These are phyloP conservation scores for Synanthedon vespiformis DNA, from an alignment of 2,888 invertebrate genomes.

Conservation along the genomic window DNA sequence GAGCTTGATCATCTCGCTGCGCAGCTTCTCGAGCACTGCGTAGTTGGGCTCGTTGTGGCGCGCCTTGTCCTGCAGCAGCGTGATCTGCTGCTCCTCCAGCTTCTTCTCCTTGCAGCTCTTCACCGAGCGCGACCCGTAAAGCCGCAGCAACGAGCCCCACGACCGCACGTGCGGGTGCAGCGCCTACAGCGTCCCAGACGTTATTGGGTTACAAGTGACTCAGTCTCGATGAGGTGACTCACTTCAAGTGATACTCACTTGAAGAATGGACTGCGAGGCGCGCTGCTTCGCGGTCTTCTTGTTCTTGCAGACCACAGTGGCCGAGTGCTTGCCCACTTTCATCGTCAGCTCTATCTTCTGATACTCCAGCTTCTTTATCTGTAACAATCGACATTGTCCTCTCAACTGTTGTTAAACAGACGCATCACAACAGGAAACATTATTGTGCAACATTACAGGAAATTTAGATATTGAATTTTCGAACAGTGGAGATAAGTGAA, in stretches of 20 bases:
- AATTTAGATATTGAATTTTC: no score
- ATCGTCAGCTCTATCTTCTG: conserved; percentile 95
- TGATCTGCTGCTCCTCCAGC: conserved; percentile 92
- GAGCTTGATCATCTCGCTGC: conserved; percentile 84
- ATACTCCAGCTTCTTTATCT: conserved; percentile 83
- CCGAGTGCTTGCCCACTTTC: conserved; percentile 92
- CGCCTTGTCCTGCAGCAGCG: conserved; percentile 84
- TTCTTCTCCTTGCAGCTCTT: conserved; percentile 94
- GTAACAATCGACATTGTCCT: conserved; percentile 1
- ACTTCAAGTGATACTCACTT: conserved; percentile 70
- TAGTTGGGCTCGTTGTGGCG: conserved; percentile 91
- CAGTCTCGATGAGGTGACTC: no score
- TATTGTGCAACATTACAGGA: no score
- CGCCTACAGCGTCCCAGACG: conserved; percentile 58
- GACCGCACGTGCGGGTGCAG: conserved; percentile 94
- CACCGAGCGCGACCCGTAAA: conserved; percentile 92
- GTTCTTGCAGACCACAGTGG: conserved; percentile 93
- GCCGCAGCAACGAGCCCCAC: conserved; percentile 93
- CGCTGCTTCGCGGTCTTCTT: conserved; percentile 96
- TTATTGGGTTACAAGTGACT: no score
- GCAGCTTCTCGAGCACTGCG: conserved; percentile 88
- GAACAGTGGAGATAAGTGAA: no score
- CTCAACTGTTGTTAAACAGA: no score
- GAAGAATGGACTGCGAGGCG: conserved; percentile 93
- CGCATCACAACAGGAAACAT: no score